Percentiles rank a stretch among this genome's conserved stretches.
Evolutionary conservation across 2,888 invertebrate species (phyloP).

Genomic region (Tachina lurida): DNA sequence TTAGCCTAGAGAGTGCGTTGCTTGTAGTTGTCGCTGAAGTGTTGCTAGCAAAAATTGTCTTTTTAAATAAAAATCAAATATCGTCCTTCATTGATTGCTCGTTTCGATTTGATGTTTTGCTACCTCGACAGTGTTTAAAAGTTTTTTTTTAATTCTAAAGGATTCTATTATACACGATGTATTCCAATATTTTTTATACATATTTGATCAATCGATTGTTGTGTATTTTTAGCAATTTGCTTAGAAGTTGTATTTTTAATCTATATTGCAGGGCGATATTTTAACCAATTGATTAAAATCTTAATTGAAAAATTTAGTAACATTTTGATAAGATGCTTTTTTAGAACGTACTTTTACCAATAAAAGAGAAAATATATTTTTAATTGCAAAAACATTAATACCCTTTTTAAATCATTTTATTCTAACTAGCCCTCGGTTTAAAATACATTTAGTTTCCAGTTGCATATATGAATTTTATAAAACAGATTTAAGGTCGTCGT

Average conservation of each 20-base stretch:
- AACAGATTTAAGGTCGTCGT: no score
- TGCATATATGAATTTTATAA: no score
- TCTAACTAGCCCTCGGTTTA: not conserved
- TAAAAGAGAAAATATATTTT: no score
- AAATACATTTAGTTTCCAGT: not conserved
- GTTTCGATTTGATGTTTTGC: conserved; percentile 57
- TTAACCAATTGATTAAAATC: not conserved
- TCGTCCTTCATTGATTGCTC: conserved; percentile 55
- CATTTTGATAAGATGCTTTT: no score
- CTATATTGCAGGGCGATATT: conserved; percentile 3
- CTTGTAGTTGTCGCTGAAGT: conserved; percentile 2
- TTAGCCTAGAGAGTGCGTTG: not conserved
- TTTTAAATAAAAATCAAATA: conserved; percentile 64
- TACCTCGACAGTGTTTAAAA: conserved; percentile 1
- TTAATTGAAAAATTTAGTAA: not conserved
- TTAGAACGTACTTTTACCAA: no score
- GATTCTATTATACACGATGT: conserved; percentile 1
- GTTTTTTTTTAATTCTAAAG: conserved; percentile 8
- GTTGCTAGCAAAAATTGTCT: conserved; percentile 40
- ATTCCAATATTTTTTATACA: conserved; percentile 1
- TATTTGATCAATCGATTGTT: conserved; percentile 27
- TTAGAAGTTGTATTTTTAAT: conserved; percentile 22
- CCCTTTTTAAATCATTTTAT: no score
- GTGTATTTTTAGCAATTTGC: conserved; percentile 9
- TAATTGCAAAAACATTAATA: no score